Percentiles rank a stretch among this genome's conserved stretches.
Evolutionary conservation across 1,140 invertebrate species (phyloP).

Genomic region (Brachionus plicatilis): DNA sequence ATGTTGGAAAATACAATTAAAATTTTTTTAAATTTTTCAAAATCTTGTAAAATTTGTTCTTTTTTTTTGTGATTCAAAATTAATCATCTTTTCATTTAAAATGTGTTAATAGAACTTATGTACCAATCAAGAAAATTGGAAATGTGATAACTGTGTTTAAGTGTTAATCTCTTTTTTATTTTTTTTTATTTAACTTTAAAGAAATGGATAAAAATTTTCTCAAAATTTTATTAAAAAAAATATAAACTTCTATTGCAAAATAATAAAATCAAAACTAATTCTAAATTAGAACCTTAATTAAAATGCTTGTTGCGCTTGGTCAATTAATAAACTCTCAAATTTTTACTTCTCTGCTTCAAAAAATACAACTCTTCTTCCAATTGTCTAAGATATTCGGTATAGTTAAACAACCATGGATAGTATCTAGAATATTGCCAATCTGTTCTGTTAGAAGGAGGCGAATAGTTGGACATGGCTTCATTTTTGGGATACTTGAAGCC

Average conservation of each 20-base stretch:
- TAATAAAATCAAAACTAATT: not conserved
- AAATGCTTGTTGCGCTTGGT: not conserved
- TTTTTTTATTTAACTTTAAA: too few species aligned
- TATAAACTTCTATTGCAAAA: not conserved
- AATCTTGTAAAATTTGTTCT: too few species aligned
- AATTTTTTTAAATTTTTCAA: too few species aligned
- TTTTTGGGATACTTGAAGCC: not conserved
- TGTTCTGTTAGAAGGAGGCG: not conserved
- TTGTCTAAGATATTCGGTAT: constrained; percentile 28
- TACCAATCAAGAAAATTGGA: too few species aligned
- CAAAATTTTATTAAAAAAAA: not conserved
- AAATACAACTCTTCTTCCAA: constrained; percentile 18
- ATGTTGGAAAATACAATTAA: too few species aligned
- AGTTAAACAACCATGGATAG: constrained; percentile 37
- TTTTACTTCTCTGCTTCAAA: constrained; percentile 9
- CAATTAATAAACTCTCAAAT: constrained; percentile 21
- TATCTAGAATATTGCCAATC: constrained; percentile 37
- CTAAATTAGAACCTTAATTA: not conserved
- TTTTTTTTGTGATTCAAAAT: too few species aligned
- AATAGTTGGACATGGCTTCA: not conserved
- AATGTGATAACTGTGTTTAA: too few species aligned
- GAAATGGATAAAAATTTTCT: not conserved
- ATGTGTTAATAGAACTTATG: too few species aligned
- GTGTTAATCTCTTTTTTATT: too few species aligned
- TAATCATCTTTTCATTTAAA: too few species aligned